phyloP scores from a whole-genome alignment of 2,113 vertebrate species.

The Amazona vittata region DNA sequence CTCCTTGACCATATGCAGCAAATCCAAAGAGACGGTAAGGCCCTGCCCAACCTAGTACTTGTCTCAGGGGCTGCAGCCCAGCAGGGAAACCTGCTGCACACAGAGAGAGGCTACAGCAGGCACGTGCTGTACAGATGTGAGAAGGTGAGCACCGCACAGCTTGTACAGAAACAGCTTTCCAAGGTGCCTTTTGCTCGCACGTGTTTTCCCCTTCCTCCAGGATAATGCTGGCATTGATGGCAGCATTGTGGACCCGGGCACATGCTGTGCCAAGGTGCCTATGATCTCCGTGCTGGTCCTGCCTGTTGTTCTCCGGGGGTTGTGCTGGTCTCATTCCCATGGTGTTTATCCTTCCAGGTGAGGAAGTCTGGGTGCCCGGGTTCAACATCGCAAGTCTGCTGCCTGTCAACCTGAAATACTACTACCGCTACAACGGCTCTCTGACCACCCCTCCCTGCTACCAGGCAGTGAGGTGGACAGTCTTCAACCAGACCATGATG shows the following conservation, averaged over 20 bases:
- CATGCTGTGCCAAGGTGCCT: not conserved
- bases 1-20: constrained; percentile 63
- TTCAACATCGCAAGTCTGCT: constrained; percentile 83
- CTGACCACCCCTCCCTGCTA: constrained; percentile 87
- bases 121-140: accelerated
- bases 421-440: constrained; percentile 85
- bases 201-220: not conserved
- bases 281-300: not conserved
- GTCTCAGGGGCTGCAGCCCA: not conserved
- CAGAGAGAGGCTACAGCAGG: not conserved
- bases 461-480: constrained; percentile 85
- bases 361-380: constrained; percentile 72
- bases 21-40: constrained; percentile 71
- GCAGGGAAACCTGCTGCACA: not conserved
- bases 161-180: not conserved
- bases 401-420: constrained; percentile 77
- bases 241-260: not conserved
- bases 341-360: constrained; percentile 54
- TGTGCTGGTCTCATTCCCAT: not conserved
- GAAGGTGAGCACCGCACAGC: not conserved
- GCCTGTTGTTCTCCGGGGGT: not conserved
- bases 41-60: not conserved
- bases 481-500: constrained; percentile 84
- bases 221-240: not conserved
- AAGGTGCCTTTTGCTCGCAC: not conserved